phyloP scores from a whole-genome alignment of 1,140 invertebrate species.

The Drosophila sp. region DNA sequence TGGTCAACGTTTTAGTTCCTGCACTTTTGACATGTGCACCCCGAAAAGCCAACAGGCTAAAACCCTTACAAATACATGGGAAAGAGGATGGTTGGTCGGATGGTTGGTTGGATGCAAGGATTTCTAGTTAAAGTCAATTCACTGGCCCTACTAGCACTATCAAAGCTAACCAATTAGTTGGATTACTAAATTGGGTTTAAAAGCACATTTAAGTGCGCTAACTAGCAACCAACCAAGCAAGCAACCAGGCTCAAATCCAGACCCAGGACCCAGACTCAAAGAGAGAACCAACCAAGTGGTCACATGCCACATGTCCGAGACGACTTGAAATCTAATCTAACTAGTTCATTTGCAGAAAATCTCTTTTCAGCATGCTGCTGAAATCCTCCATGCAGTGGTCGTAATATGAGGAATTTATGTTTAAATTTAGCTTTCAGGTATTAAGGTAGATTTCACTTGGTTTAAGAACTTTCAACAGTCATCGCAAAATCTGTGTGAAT shows the following conservation, averaged over 20 bases:
- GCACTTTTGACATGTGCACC: slow-evolving; percentile 54
- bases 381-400: slow-evolving; percentile 8
- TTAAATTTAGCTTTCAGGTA: background rate
- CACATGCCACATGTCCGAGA: slow-evolving; percentile 12
- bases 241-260: slow-evolving; percentile 12
- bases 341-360: slow-evolving; percentile 53
- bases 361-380: slow-evolving; percentile 20
- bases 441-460: slow-evolving; percentile 5
- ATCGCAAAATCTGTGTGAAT: background rate
- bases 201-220: slow-evolving; percentile 38
- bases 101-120: too few species aligned
- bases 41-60: slow-evolving; percentile 36
- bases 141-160: background rate
- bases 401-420: background rate
- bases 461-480: background rate
- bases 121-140: slow-evolving; percentile 6
- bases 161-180: slow-evolving; percentile 55
- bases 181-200: slow-evolving; percentile 32
- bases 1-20: slow-evolving; percentile 52
- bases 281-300: background rate
- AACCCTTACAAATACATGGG: too few species aligned
- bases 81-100: too few species aligned
- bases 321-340: slow-evolving; percentile 48
- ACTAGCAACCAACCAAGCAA: background rate
- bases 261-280: background rate